Evolutionary conservation across 2,888 invertebrate species (phyloP).

Genomic region (Nebria brevicollis): DNA sequence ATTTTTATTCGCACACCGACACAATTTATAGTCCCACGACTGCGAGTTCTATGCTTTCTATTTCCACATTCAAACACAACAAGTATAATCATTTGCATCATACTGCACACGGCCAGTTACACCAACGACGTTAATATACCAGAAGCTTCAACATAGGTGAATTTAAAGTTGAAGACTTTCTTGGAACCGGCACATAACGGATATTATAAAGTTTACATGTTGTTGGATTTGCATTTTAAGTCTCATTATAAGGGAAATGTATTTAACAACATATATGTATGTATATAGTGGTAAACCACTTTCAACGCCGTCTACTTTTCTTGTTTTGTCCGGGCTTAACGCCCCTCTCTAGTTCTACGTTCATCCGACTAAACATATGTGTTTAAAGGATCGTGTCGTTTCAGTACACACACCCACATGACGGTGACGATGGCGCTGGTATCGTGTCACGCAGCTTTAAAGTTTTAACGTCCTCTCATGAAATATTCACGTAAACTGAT

Average conservation of each 20-base stretch:
- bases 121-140: no score
- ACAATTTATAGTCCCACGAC: background rate
- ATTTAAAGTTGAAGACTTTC: no score
- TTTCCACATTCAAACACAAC: background rate
- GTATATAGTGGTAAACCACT: background rate
- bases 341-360: background rate
- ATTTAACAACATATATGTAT: background rate
- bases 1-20: background rate
- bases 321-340: background rate
- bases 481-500: constrained; percentile 42
- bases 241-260: background rate
- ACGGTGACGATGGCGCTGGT: background rate
- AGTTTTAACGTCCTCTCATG: constrained; percentile 44
- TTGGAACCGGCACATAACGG: no score
- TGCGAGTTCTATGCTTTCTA: background rate
- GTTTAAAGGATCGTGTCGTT: constrained; percentile 38
- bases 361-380: constrained; percentile 35
- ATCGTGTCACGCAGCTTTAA: constrained; percentile 40
- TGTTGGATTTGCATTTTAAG: background rate
- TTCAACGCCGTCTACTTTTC: background rate
- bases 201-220: no score
- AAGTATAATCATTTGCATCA: no score
- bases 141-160: no score
- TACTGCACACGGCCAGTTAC: no score
- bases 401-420: constrained; percentile 19